Evolutionary conservation across 2,888 invertebrate genomes (phyloP), one percentile per base, ranked within the genome.

Genomic region (Drosophila fungiperda): DNA sequence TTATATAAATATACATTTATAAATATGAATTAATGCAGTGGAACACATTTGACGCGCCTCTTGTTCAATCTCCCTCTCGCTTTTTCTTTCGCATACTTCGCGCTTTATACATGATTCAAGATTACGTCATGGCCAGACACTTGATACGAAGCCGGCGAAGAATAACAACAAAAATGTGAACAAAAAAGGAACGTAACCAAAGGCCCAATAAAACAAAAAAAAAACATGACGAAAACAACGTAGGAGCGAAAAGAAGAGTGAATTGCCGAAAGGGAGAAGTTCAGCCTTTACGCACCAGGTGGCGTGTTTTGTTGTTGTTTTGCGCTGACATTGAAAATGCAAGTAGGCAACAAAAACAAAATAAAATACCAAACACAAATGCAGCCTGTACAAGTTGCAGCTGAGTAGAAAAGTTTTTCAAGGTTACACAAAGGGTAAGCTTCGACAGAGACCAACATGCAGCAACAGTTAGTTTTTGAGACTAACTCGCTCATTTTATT

Each of bases 341-440:
- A 80, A 54, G 78, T 78, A 78, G 52, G 35, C 60, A 66, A 64
- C 35, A 67, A 60, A 52, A 68, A 65, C 49, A 52, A 59, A 40
- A 70, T 54, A 57, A 68, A 63, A 50, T 71, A 68, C 42, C 55
- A 73, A 63, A 48, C 68, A 68, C 53, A 65, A 81, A 45, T 77
- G 79, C 88, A 83, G 73, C 48, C 78, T 74, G 69, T 78, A 78
- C 80, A 59, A 49, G 62, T 57, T 52, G 57, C 5, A 36, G 53
- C 50, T 40, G 53, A 9, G 38, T 45, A 23, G 32, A 38, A 42
- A 58, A 40, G 52, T 52, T 53, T 76, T 82, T 87, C 89, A 87
- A 89, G 89, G 86, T 89, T 76, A 89, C 49, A 32, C 68, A 76
- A 79, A 89, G 86, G 89, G 84, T 87, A 87, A 78, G 32, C 42